These are phyloP conservation scores for Grallaria varia DNA, from an alignment of 2,113 vertebrate genomes.

Conservation along the genomic window DNA sequence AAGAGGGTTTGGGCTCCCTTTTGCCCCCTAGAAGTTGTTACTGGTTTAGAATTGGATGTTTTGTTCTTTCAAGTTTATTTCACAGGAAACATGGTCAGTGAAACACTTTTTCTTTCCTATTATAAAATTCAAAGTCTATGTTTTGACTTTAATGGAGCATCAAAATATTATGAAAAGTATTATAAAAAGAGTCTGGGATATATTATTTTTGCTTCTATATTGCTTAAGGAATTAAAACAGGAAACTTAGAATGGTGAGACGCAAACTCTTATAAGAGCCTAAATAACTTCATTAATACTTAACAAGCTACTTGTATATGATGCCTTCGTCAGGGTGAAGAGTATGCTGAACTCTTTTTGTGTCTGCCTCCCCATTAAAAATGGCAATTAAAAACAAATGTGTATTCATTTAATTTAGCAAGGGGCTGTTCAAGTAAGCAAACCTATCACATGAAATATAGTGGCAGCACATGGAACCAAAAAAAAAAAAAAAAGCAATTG, in stretches of 20 bases:
- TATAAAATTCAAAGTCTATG: not conserved
- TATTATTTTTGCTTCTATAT: not conserved
- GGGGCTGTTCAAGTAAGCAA: not conserved
- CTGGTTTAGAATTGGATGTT: not conserved
- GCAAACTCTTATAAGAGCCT: not conserved
- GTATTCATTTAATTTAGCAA: not conserved
- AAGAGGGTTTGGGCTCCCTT: fast-evolving
- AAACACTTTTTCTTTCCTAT: not conserved
- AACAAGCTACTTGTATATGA: not conserved
- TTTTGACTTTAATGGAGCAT: not conserved
- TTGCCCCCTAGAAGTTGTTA: not conserved
- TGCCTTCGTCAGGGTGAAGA: not conserved
- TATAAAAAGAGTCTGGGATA: not conserved
- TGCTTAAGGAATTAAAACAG: not conserved
- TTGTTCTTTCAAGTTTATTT: not conserved
- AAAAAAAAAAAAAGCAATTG: not conserved
- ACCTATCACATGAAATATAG: not conserved
- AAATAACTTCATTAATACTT: not conserved
- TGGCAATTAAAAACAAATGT: not conserved
- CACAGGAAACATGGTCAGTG: not conserved
- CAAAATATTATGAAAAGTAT: not conserved
- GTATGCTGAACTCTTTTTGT: not conserved
- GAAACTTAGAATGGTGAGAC: not conserved
- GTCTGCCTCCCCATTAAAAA: not conserved
- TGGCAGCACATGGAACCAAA: not conserved